Evolutionary conservation across 2,888 invertebrate species (phyloP).

Genomic region (Tortrix viridana): DNA sequence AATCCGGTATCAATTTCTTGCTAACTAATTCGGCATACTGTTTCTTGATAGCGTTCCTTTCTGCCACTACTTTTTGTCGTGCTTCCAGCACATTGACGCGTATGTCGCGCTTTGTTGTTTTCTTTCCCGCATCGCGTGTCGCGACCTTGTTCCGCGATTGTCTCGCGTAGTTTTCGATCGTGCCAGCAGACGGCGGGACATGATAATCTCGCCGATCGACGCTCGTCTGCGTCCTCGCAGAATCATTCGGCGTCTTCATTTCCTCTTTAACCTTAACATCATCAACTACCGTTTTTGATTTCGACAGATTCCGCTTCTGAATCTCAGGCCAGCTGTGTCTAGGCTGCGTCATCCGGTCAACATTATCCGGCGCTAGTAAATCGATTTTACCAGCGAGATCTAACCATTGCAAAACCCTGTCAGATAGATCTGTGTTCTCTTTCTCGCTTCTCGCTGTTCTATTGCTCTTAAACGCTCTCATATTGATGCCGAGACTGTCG

Average conservation of each 20-base stretch:
- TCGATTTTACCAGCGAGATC: slow-evolving; percentile 88
- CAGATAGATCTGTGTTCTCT: slow-evolving; percentile 81
- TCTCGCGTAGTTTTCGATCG: slow-evolving; percentile 80
- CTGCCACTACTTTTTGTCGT: slow-evolving; percentile 68
- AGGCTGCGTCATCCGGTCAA: slow-evolving; percentile 68
- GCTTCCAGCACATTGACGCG: slow-evolving; percentile 65
- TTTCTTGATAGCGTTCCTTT: slow-evolving; percentile 69
- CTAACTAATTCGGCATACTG: slow-evolving; percentile 74
- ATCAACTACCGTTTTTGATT: slow-evolving; percentile 71
- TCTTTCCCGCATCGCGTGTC: slow-evolving; percentile 66
- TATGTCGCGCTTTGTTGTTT: slow-evolving; percentile 53
- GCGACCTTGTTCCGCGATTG: slow-evolving; percentile 78
- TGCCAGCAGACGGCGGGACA: slow-evolving; percentile 75
- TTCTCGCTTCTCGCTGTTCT: slow-evolving; percentile 68
- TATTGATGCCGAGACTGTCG: slow-evolving; percentile 54
- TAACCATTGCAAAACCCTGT: slow-evolving; percentile 91
- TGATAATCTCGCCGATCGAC: slow-evolving; percentile 77
- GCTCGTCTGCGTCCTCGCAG: slow-evolving; percentile 64
- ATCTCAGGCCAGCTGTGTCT: slow-evolving; percentile 77
- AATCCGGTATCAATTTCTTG: slow-evolving; percentile 73
- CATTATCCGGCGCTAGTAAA: slow-evolving; percentile 65
- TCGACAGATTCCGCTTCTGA: slow-evolving; percentile 61
- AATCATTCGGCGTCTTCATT: slow-evolving; percentile 61
- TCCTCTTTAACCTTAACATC: slow-evolving; percentile 63
- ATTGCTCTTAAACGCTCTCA: slow-evolving; percentile 68